phyloP scores from a whole-genome alignment of 2,113 vertebrate genomes.

The Marmota flaviventris region DNA sequence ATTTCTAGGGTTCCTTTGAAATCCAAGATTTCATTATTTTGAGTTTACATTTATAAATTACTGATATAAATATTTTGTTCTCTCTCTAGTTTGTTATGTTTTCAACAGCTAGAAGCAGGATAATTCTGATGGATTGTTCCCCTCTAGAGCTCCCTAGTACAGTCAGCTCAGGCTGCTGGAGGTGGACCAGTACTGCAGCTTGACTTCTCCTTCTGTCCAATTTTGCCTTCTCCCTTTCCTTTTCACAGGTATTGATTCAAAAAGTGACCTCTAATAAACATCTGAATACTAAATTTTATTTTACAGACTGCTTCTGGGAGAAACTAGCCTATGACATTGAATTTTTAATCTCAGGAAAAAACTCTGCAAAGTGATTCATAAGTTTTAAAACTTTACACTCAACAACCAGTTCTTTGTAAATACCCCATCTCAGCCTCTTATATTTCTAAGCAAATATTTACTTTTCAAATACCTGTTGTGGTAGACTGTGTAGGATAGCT shows the following conservation, averaged over 20 bases:
- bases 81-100: background rate
- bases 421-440: background rate
- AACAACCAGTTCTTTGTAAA: background rate
- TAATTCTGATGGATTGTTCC: background rate
- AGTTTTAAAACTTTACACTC: conserved; percentile 35
- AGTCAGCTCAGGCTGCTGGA: background rate
- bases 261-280: background rate
- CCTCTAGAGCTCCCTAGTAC: background rate
- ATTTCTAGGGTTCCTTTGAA: conserved; percentile 32
- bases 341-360: background rate
- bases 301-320: background rate
- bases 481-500: background rate
- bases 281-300: background rate
- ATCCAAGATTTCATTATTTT: background rate
- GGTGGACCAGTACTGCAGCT: background rate
- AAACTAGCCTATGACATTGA: background rate
- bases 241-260: background rate
- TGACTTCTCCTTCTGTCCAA: background rate
- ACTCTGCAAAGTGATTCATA: background rate
- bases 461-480: background rate
- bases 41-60: background rate
- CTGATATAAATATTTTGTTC: background rate
- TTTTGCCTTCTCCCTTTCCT: background rate
- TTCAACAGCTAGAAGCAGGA: background rate
- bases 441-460: background rate